Conservation (phyloP, 2,797 vertebrate species). For the Gephyroberyx darwinii region DNA sequence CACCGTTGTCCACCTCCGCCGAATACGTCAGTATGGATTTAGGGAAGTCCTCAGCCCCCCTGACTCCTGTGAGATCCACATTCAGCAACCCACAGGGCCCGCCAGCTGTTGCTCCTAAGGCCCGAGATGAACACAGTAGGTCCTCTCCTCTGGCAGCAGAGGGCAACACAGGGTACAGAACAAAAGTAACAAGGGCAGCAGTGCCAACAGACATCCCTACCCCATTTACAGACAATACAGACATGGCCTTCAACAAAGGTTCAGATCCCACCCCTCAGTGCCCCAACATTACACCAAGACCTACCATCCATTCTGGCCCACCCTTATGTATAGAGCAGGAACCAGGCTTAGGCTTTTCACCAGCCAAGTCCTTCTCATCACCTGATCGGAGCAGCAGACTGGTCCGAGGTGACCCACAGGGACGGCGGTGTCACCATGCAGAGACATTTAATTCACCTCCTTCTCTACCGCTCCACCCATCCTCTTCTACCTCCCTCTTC, state of each 20-base stretch:
- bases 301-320: conserved; percentile 57
- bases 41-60: conserved; percentile 66
- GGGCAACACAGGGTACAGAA: conserved; percentile 58
- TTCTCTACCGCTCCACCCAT: conserved; percentile 64
- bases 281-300: conserved; percentile 65
- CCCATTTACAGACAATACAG: conserved; percentile 64
- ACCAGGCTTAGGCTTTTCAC: conserved; percentile 69
- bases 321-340: conserved; percentile 72
- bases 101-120: conserved; percentile 69
- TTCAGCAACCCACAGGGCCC: conserved; percentile 69
- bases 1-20: conserved; percentile 78
- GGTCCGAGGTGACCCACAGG: conserved; percentile 72
- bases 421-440: conserved; percentile 72
- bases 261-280: conserved; percentile 58
- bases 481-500: conserved; percentile 77
- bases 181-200: conserved; percentile 62
- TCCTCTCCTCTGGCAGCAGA: conserved; percentile 72
- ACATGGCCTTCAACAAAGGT: conserved; percentile 62
- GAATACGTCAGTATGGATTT: conserved; percentile 82
- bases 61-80: conserved; percentile 73
- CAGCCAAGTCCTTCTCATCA: conserved; percentile 75
- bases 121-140: conserved; percentile 65
- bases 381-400: conserved; percentile 73
- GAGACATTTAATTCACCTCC: conserved; percentile 76
- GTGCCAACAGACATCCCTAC: conserved; percentile 52